Conservation (phyloP, 2,113 vertebrate species). For the Chlamydotis undulata region DNA sequence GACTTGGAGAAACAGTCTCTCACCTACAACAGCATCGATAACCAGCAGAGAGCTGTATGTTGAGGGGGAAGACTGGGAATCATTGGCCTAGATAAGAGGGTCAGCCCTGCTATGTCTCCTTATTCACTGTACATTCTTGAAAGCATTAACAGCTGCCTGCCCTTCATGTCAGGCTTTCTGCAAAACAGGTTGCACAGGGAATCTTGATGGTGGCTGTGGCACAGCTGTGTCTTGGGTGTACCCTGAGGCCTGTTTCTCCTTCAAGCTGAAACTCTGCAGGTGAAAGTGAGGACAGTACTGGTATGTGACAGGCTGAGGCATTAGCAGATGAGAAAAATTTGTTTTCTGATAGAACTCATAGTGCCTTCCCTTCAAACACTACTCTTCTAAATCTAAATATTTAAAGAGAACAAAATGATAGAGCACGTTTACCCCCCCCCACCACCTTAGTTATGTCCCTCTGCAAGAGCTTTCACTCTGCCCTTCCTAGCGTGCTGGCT, state of each 20-base stretch:
- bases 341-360: slow-evolving; percentile 67
- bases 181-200: not conserved
- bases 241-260: not conserved
- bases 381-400: slow-evolving; percentile 34
- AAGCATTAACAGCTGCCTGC: slow-evolving; percentile 43
- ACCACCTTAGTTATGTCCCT: not conserved
- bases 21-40: not conserved
- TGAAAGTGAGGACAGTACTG: slow-evolving; percentile 4
- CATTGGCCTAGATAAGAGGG: not conserved
- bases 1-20: slow-evolving; percentile 39
- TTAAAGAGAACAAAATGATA: slow-evolving; percentile 49
- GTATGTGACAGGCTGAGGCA: slow-evolving; percentile 11
- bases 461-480: slow-evolving; percentile 13
- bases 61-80: slow-evolving; percentile 47
- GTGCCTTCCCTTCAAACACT: slow-evolving; percentile 68
- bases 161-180: slow-evolving; percentile 10
- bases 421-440: not conserved
- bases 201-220: not conserved
- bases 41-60: slow-evolving; percentile 55
- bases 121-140: not conserved
- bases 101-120: not conserved
- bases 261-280: slow-evolving; percentile 15
- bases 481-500: slow-evolving; percentile 8
- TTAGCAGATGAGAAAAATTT: slow-evolving; percentile 38
- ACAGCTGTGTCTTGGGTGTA: not conserved